Evolutionary conservation across 64 coral and sea anemone genomes (phyloP), one percentile per base, ranked within the genome.

Genomic region (Montipora cactus): DNA sequence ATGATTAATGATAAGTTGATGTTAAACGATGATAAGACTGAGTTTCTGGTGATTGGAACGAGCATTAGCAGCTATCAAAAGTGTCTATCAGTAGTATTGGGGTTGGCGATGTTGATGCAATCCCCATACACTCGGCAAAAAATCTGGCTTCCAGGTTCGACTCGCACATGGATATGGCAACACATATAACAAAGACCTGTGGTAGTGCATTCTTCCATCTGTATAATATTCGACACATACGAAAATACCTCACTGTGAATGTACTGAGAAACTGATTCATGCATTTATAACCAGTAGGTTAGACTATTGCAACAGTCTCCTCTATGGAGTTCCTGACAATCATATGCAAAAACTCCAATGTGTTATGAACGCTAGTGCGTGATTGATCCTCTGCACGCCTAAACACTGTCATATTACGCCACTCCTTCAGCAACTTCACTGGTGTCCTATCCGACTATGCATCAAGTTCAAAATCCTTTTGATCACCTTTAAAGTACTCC

Each of bases 391-490:
- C 76, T 79, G 76, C 5, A 48, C 46, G 19, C 48, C 76, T 79
- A 79, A 50, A 49, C 76, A 53, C 76, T 50, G 76, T 79, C 76
- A 79, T 79, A 79, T 79, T 45, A 45, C 23, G 74, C 74, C 25
- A 2, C 74, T 76, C 28, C 74, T 76, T 76, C 21, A 51, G 14
- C 76, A 79, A 79, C 76, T 51, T 51, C 46, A 18, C 76, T 79
- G 76, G 47, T 79, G 52, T 47, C 76, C 47, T 79, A 77, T 77
- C 46, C 46, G 76, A 44, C 76, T 79, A 50, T 47, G 76, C 0
- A 79, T 79, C 46, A 46, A 50, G 47, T 49, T 79, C 19, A 79
- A 79, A 79, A 79, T 77, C 75, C 75, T 77, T 77, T 77, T 77
- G 75, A 77, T 79, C 76, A 51, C 76, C 76, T 78, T 78, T 49